A percentile compares a stretch with the other conserved stretches of the same genome.
These are phyloP conservation scores for Mallotus villosus DNA, from an alignment of 2,797 vertebrate genomes.

Conservation along the genomic window DNA sequence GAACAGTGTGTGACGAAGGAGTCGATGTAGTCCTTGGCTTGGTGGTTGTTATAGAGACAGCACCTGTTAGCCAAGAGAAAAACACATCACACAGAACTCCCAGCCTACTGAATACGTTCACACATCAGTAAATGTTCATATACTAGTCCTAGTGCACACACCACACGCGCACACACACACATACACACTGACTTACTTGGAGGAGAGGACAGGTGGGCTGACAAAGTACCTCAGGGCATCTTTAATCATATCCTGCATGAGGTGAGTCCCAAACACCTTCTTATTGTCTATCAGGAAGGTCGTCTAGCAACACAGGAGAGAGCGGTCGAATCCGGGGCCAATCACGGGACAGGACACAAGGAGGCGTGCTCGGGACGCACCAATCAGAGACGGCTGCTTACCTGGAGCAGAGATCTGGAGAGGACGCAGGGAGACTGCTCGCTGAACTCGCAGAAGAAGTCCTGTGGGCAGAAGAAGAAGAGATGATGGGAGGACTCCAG, in stretches of 20 bases:
- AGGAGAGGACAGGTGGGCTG: slow-evolving; percentile 95
- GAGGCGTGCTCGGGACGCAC: neutral
- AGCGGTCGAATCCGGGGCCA: slow-evolving; percentile 15
- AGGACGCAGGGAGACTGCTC: slow-evolving; percentile 98
- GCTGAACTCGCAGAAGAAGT: slow-evolving; percentile 99
- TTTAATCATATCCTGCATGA: slow-evolving; percentile 99
- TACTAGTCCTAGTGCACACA: neutral
- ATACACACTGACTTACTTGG: slow-evolving; percentile 81
- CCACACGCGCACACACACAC: neutral
- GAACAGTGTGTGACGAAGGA: slow-evolving; percentile 97
- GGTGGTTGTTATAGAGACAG: slow-evolving; percentile 97
- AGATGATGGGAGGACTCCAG: too few species aligned
- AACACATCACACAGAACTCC: neutral
- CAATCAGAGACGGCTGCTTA: slow-evolving; percentile 29
- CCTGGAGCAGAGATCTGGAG: slow-evolving; percentile 95
- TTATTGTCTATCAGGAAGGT: slow-evolving; percentile 98
- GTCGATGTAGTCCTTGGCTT: slow-evolving; percentile 98
- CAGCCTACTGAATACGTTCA: neutral
- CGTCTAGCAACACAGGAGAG: slow-evolving; percentile 74
- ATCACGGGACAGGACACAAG: neutral
- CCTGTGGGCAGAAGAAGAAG: slow-evolving; percentile 68
- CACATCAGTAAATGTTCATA: neutral
- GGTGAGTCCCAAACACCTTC: slow-evolving; percentile 96
- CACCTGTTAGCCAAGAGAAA: slow-evolving; percentile 72
- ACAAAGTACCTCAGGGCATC: slow-evolving; percentile 95